These are phyloP conservation scores for Tetramorium bicarinatum DNA, from an alignment of 2,888 invertebrate species.

Conservation along the genomic window DNA sequence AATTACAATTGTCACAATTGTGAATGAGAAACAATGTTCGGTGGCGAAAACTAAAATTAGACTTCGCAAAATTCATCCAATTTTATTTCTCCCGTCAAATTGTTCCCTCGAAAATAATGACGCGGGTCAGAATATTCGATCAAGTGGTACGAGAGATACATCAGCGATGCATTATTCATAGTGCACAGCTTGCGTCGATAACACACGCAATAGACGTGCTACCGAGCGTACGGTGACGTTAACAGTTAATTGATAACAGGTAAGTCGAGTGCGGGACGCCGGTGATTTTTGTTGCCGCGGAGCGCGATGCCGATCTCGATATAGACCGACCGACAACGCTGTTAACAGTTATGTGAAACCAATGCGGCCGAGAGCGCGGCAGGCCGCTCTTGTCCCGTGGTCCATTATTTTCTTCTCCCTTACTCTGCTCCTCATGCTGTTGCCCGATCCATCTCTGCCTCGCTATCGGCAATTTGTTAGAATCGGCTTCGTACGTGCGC, in stretches of 20 bases:
- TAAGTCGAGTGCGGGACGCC: constrained; percentile 65
- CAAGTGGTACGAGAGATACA: constrained; percentile 65
- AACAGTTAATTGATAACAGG: constrained; percentile 77
- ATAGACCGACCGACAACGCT: constrained; percentile 65
- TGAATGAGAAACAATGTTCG: too few relatives aligned
- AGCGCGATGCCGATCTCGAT: constrained; percentile 69
- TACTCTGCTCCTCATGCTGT: constrained; percentile 23
- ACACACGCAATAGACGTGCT: constrained; percentile 56
- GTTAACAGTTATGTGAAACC: constrained; percentile 74
- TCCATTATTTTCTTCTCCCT: constrained; percentile 56
- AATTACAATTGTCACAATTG: background rate
- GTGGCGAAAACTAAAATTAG: background rate
- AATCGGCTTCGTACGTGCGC: constrained; percentile 36
- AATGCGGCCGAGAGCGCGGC: constrained; percentile 52
- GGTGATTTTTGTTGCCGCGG: constrained; percentile 69
- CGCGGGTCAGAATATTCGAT: constrained; percentile 53
- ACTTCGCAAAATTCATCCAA: background rate
- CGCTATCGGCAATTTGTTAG: constrained; percentile 66
- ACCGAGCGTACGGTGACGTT: constrained; percentile 64
- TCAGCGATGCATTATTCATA: constrained; percentile 72
- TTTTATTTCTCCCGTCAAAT: background rate
- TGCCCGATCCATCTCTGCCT: constrained; percentile 63
- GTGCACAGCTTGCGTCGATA: constrained; percentile 59
- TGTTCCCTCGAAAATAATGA: background rate
- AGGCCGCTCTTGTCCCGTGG: constrained; percentile 34